Percentiles rank a stretch among this genome's conserved stretches.
Evolutionary conservation across 2,888 invertebrate genomes (phyloP).

Genomic region (Myathropa florea): DNA sequence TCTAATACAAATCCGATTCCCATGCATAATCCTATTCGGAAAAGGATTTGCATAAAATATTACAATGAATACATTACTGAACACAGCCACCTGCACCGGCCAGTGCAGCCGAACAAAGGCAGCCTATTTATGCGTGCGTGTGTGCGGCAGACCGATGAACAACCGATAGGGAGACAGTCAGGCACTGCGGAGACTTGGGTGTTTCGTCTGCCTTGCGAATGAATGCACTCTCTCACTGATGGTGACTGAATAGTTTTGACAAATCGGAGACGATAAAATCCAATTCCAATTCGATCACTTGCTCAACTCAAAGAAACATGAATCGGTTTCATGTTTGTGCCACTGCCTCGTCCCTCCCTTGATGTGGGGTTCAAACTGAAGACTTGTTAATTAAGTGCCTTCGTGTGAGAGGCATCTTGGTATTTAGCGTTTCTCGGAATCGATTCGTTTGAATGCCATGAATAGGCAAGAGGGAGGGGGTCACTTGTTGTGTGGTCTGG

Average conservation of each 20-base stretch:
- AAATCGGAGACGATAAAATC: neutral
- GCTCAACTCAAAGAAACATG: too few species aligned
- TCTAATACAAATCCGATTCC: neutral
- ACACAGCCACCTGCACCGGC: too few species aligned
- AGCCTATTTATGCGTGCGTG: neutral
- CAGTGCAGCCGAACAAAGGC: neutral
- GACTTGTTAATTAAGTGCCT: neutral
- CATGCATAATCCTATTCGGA: neutral
- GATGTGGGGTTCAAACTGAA: neutral
- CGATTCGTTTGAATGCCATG: neutral
- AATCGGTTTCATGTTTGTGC: too few species aligned
- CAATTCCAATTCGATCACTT: too few species aligned
- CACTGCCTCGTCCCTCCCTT: neutral
- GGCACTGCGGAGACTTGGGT: neutral
- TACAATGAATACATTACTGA: neutral
- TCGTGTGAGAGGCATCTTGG: neutral
- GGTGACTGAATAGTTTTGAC: neutral
- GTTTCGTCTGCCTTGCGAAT: neutral
- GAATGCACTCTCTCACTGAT: neutral
- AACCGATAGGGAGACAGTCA: neutral
- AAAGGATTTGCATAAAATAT: neutral
- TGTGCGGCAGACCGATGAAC: neutral
- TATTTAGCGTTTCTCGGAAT: neutral
- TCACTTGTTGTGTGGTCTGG: neutral
- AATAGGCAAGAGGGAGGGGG: neutral